Evolutionary conservation across 2,113 vertebrate genomes (phyloP).

Genomic region (Phrynosoma blainvillii): DNA sequence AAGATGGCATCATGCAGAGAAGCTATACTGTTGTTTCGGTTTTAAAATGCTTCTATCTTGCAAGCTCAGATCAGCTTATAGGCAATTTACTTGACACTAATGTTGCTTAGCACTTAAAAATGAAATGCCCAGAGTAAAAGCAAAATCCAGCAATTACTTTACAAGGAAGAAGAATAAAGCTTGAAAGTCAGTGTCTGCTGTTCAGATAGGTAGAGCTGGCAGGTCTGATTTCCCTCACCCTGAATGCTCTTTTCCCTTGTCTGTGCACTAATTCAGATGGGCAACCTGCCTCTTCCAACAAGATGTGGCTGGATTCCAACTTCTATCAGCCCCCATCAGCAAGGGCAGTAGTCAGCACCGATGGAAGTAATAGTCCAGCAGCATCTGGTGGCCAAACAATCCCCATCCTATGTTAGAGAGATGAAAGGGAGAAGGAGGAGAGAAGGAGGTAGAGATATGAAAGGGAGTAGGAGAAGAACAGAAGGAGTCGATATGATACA

Average conservation of each 20-base stretch:
- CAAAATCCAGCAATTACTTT: neutral
- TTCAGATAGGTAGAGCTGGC: neutral
- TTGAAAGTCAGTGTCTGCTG: neutral
- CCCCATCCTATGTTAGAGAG: neutral
- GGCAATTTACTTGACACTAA: neutral
- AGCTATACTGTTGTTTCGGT: neutral
- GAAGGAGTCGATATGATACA: neutral
- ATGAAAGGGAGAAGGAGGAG: neutral
- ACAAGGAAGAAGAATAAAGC: neutral
- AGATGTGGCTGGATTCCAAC: neutral
- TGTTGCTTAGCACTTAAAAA: neutral
- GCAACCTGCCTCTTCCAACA: neutral
- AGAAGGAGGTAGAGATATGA: neutral
- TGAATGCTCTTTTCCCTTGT: neutral
- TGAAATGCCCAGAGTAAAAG: neutral
- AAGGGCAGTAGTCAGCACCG: neutral
- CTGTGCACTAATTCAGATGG: neutral
- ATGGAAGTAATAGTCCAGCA: neutral
- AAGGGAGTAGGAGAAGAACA: neutral
- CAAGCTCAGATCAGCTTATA: neutral
- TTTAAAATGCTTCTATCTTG: neutral
- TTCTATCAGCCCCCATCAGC: neutral
- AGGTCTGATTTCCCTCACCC: neutral
- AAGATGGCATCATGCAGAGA: neutral
- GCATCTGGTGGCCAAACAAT: neutral